These are phyloP conservation scores for Sarcophaga caerulescens DNA, from an alignment of 2,888 invertebrate genomes.

Conservation along the genomic window DNA sequence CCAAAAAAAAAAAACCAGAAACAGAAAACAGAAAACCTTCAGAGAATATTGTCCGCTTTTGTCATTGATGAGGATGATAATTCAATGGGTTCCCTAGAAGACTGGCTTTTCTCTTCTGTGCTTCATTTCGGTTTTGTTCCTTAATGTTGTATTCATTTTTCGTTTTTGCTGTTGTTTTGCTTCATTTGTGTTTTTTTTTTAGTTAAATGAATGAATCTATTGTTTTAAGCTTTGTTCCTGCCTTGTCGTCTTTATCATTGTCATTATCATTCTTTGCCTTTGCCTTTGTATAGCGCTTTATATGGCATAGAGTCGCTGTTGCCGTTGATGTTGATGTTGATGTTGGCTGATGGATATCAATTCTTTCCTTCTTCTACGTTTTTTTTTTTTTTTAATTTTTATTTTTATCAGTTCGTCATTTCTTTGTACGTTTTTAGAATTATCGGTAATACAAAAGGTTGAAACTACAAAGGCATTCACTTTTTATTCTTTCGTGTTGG, in stretches of 20 bases:
- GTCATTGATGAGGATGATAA: constrained; percentile 63
- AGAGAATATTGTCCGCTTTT: constrained; percentile 58
- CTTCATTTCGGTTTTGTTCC: neutral
- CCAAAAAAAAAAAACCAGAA: neutral
- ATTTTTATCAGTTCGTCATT: neutral
- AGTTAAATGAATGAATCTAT: constrained; percentile 63
- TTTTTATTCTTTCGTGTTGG: neutral
- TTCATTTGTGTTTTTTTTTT: constrained; percentile 41
- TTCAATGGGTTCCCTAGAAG: constrained; percentile 60
- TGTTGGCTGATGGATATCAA: constrained; percentile 56
- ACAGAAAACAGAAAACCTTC: neutral
- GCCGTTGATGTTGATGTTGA: neutral
- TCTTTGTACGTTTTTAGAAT: constrained; percentile 33
- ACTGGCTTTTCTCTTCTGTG: constrained; percentile 22
- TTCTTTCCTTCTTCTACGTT: constrained; percentile 15
- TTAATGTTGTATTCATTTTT: constrained; percentile 7
- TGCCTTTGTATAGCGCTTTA: neutral
- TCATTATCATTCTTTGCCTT: neutral
- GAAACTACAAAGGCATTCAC: constrained; percentile 23
- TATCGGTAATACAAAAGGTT: constrained; percentile 37
- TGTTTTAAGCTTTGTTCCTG: constrained; percentile 53
- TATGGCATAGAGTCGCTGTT: neutral
- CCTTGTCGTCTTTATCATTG: constrained; percentile 39
- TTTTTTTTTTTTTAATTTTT: constrained; percentile 37
- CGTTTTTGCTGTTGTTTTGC: neutral